phyloP scores from a whole-genome alignment of 2,113 vertebrate species.

The Lepus americanus region DNA sequence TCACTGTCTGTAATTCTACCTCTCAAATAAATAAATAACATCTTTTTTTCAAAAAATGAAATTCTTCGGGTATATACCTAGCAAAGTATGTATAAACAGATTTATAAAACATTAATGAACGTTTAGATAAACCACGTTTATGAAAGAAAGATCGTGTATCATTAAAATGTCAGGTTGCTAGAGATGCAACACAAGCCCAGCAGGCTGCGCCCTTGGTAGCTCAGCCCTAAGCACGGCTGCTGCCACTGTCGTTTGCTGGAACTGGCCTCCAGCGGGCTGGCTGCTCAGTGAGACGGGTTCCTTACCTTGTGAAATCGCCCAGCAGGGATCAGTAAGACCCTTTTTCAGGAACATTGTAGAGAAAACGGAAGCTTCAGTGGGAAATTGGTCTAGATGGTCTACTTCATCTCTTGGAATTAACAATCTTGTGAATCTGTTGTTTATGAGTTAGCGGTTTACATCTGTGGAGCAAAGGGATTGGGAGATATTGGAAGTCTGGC shows the following conservation, averaged over 20 bases:
- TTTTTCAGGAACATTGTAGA: not conserved
- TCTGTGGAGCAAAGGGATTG: not conserved
- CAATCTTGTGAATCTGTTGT: not conserved
- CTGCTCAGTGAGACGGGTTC: not conserved
- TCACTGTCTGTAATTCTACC: too few relatives aligned
- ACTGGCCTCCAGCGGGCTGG: not conserved
- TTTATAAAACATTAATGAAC: conserved; percentile 22
- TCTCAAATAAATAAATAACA: too few relatives aligned
- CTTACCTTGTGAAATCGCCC: conserved; percentile 21
- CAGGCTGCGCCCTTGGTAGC: not conserved
- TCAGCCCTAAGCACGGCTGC: not conserved
- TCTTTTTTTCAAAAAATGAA: not conserved
- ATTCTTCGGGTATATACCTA: not conserved
- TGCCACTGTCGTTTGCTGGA: not conserved
- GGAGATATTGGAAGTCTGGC: not conserved
- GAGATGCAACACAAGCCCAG: not conserved
- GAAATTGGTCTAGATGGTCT: not conserved
- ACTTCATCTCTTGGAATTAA: not conserved
- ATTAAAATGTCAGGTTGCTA: not conserved
- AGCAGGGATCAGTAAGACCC: not conserved
- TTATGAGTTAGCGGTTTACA: not conserved
- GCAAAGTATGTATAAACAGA: conserved; percentile 30
- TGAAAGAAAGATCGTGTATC: not conserved
- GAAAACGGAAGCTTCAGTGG: not conserved
- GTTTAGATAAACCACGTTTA: not conserved